Percentiles rank a stretch among this genome's conserved stretches.
Conservation (phyloP, 1,140 invertebrate species). For the Drosophila bocki region DNA sequence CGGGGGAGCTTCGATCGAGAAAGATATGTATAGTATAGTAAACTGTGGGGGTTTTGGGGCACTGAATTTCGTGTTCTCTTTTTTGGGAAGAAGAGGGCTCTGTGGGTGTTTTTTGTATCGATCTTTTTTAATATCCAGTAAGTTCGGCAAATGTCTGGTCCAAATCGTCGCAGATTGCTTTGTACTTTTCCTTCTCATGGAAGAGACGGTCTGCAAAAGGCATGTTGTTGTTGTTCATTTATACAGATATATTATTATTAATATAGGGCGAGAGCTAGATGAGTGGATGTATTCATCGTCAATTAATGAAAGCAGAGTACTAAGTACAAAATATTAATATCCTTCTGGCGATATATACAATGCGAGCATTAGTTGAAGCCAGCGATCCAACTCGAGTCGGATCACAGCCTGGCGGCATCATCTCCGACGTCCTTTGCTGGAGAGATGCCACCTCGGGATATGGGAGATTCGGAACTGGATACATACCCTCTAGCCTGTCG, state of each 20-base stretch:
- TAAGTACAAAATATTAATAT: conserved; percentile 39
- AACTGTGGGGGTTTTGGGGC: conserved; percentile 18
- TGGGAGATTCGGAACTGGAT: not conserved
- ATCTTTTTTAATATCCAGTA: conserved; percentile 90
- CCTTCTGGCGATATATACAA: conserved; percentile 46
- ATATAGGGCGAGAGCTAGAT: conserved; percentile 66
- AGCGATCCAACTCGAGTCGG: conserved; percentile 3
- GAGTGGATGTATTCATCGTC: conserved; percentile 29
- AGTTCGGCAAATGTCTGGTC: conserved; percentile 97
- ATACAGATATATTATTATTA: conserved; percentile 54
- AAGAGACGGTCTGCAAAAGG: conserved; percentile 94
- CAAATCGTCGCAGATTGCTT: conserved; percentile 98
- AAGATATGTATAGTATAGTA: conserved; percentile 25
- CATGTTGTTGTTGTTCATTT: conserved; percentile 76
- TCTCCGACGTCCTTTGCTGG: conserved; percentile 18
- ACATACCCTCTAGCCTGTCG: conserved; percentile 99
- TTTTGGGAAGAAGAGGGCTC: conserved; percentile 23
- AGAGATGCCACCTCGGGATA: conserved; percentile 18
- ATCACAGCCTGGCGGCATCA: conserved; percentile 19
- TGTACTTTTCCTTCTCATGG: conserved; percentile 98
- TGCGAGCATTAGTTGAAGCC: conserved; percentile 55
- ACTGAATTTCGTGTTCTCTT: conserved; percentile 38
- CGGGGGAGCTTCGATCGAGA: conserved; percentile 6
- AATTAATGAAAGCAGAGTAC: conserved; percentile 56
- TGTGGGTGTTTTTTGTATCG: conserved; percentile 44